Conservation (phyloP, 2,888 invertebrate species). For the Agrochola lota region DNA sequence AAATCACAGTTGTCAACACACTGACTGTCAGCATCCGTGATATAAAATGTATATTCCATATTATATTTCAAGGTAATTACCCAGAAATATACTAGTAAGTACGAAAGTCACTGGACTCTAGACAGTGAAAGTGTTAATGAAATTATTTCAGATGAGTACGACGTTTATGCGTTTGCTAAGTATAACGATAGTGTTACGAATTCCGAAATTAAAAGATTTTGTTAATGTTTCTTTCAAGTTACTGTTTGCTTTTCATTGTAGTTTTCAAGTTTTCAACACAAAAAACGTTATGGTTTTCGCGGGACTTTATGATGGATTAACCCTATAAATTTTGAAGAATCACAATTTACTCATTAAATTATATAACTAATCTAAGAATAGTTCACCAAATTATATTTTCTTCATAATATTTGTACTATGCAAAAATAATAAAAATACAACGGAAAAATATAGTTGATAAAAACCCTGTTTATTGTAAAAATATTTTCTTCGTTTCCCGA, state of each 20-base stretch:
- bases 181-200: not conserved
- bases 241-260: not conserved
- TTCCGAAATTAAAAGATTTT: not conserved
- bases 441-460: not conserved
- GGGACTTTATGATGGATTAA: not conserved
- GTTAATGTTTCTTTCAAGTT: not conserved
- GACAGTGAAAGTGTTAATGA: not conserved
- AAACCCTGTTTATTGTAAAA: not conserved
- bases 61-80: too few species aligned
- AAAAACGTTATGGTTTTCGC: not conserved
- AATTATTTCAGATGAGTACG: not conserved
- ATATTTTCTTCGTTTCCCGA: not conserved
- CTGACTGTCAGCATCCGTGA: not conserved
- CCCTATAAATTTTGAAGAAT: not conserved
- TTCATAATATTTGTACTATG: not conserved
- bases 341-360: not conserved
- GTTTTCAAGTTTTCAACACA: not conserved
- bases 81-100: not conserved
- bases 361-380: not conserved
- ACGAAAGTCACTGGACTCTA: not conserved
- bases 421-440: not conserved
- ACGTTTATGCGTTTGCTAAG: not conserved
- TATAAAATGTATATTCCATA: too few species aligned
- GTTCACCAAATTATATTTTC: not conserved
- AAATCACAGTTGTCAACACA: not conserved